phyloP scores from a whole-genome alignment of 2,113 vertebrate genomes.

The Pagrus major region DNA sequence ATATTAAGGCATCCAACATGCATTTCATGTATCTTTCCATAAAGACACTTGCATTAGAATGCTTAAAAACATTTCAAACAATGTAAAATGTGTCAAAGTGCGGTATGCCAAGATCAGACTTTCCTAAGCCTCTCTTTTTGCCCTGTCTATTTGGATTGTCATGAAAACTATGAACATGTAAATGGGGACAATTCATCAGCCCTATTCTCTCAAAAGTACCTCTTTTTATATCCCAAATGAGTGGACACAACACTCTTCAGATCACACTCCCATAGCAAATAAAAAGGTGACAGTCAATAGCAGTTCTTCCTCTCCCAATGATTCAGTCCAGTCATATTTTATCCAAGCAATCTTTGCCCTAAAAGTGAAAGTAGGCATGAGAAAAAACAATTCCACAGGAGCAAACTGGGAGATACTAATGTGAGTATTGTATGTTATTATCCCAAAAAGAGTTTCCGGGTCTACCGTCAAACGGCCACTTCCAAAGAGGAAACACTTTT shows the following conservation, averaged over 20 bases:
- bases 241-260: slow-evolving; percentile 56
- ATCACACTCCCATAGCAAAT: slow-evolving; percentile 65
- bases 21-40: slow-evolving; percentile 75
- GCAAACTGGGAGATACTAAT: slow-evolving; percentile 63
- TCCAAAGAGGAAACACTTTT: slow-evolving; percentile 67
- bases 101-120: slow-evolving; percentile 80
- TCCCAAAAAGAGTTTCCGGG: slow-evolving; percentile 68
- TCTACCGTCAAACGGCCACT: slow-evolving; percentile 48
- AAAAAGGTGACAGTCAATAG: slow-evolving; percentile 56
- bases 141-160: slow-evolving; percentile 84
- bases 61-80: slow-evolving; percentile 82
- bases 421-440: slow-evolving; percentile 47
- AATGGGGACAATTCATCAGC: slow-evolving; percentile 68
- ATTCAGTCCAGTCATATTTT: slow-evolving; percentile 59
- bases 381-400: slow-evolving; percentile 74
- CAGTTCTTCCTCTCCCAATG: slow-evolving; percentile 61
- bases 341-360: slow-evolving; percentile 58
- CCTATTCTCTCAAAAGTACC: slow-evolving; percentile 74
- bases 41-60: slow-evolving; percentile 82
- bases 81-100: slow-evolving; percentile 86
- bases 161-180: slow-evolving; percentile 76
- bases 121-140: slow-evolving; percentile 71
- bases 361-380: slow-evolving; percentile 67
- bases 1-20: slow-evolving; percentile 85
- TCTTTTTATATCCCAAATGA: slow-evolving; percentile 74